phyloP scores from a whole-genome alignment of 2,888 invertebrate species.

The Acrocyrtus sp. region DNA sequence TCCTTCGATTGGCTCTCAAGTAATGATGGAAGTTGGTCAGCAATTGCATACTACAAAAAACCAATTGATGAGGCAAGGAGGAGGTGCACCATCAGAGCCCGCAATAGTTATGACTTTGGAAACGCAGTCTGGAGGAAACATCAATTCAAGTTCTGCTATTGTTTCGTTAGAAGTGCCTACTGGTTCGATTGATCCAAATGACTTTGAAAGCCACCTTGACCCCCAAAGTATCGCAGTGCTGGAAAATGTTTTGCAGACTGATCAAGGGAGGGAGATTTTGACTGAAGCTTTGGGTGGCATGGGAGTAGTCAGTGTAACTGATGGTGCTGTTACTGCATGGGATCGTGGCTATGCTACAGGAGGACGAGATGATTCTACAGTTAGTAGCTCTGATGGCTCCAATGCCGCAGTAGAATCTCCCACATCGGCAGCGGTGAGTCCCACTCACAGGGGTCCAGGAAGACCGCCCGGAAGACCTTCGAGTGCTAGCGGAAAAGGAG shows the following conservation, averaged over 20 bases:
- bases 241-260: slow-evolving; percentile 70
- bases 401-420: background rate
- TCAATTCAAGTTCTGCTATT: slow-evolving; percentile 21
- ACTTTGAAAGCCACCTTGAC: slow-evolving; percentile 67
- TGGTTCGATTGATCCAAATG: slow-evolving; percentile 42
- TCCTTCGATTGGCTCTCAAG: slow-evolving; percentile 20
- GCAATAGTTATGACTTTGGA: slow-evolving; percentile 19
- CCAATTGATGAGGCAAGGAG: background rate
- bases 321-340: slow-evolving; percentile 32
- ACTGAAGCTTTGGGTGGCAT: slow-evolving; percentile 18
- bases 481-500: slow-evolving; percentile 1
- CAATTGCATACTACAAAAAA: slow-evolving; percentile 3
- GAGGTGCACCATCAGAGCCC: background rate
- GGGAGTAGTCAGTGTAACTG: slow-evolving; percentile 19
- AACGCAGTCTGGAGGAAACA: slow-evolving; percentile 12
- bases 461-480: slow-evolving; percentile 27
- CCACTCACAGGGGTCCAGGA: slow-evolving; percentile 19
- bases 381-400: slow-evolving; percentile 29
- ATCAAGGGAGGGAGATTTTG: slow-evolving; percentile 69
- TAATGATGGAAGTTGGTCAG: slow-evolving; percentile 46
- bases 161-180: slow-evolving; percentile 33
- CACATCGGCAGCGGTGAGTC: background rate
- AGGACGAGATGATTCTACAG: slow-evolving; percentile 12
- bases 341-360: slow-evolving; percentile 49
- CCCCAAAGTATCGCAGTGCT: slow-evolving; percentile 69